Conservation (phyloP, 2,888 invertebrate species). For the Eilema caniola region DNA sequence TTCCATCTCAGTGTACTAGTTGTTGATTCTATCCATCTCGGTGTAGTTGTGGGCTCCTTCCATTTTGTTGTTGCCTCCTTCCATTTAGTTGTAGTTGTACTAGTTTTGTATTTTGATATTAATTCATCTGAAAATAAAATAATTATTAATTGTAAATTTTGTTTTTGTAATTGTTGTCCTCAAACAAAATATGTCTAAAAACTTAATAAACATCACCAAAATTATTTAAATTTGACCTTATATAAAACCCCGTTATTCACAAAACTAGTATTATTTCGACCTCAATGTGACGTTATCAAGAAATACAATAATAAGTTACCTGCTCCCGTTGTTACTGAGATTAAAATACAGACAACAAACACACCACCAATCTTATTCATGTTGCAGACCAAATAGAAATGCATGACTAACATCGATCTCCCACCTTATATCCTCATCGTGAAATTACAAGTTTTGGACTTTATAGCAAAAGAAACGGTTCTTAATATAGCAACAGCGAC, state of each 20-base stretch:
- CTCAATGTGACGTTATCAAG: constrained; percentile 16
- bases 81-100: constrained; percentile 3
- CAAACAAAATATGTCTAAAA: constrained; percentile 10
- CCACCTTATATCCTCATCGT: constrained; percentile 70
- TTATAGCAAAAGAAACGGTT: constrained; percentile 69
- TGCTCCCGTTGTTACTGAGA: constrained; percentile 48
- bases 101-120: constrained; percentile 28
- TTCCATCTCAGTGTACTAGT: constrained; percentile 28
- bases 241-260: constrained; percentile 2
- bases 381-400: constrained; percentile 65
- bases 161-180: neutral
- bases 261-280: neutral
- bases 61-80: constrained; percentile 8
- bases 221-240: constrained; percentile 3
- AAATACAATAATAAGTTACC: constrained; percentile 50
- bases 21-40: neutral
- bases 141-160: neutral
- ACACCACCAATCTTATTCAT: constrained; percentile 60
- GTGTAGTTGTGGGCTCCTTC: constrained; percentile 13
- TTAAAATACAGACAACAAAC: constrained; percentile 47
- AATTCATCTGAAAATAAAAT: constrained; percentile 37
- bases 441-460: constrained; percentile 66
- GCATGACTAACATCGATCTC: constrained; percentile 60
- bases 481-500: constrained; percentile 66
- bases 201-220: neutral